Conservation (phyloP, 2,888 invertebrate species). For the Aricia artaxerxes region DNA sequence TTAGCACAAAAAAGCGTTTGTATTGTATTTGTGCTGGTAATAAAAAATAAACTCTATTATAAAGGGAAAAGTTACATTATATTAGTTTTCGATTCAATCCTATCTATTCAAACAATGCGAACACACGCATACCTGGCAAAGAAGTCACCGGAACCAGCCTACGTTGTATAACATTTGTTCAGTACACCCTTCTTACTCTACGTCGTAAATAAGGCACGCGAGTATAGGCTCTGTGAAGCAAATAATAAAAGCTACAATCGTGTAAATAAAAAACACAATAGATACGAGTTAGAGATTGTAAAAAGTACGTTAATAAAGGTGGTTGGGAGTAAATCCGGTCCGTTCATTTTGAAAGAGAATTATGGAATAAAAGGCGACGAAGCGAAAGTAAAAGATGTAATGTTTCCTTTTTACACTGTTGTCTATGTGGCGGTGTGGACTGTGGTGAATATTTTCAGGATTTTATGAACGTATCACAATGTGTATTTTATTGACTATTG, state of each 20-base stretch:
- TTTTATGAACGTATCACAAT: slow-evolving; percentile 17
- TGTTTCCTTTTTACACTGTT: slow-evolving; percentile 45
- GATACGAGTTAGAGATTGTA: slow-evolving; percentile 32
- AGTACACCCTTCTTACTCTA: not conserved
- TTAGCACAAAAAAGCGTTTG: no score
- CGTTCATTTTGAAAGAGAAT: slow-evolving; percentile 51
- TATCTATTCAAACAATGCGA: slow-evolving; percentile 40
- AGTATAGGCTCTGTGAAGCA: not conserved
- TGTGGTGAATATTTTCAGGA: slow-evolving; percentile 30
- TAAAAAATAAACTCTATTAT: not conserved
- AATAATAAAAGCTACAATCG: slow-evolving; percentile 16
- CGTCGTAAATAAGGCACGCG: not conserved
- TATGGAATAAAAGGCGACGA: slow-evolving; percentile 53
- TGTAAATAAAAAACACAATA: slow-evolving; percentile 12
- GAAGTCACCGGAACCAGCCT: slow-evolving; percentile 52
- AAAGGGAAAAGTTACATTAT: not conserved
- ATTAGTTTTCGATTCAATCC: slow-evolving; percentile 12
- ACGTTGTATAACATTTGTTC: slow-evolving; percentile 41
- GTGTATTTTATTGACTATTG: slow-evolving; percentile 7
- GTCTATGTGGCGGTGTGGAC: slow-evolving; percentile 33
- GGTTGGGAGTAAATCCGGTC: slow-evolving; percentile 50
- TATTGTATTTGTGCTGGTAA: not conserved
- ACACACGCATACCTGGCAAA: slow-evolving; percentile 46
- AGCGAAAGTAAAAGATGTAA: slow-evolving; percentile 52
- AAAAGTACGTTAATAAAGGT: slow-evolving; percentile 47